A percentile compares a stretch with the other conserved stretches of the same genome.
phyloP scores from a whole-genome alignment of 2,797 vertebrate species.

The Catamblyrhynchus diadema region DNA sequence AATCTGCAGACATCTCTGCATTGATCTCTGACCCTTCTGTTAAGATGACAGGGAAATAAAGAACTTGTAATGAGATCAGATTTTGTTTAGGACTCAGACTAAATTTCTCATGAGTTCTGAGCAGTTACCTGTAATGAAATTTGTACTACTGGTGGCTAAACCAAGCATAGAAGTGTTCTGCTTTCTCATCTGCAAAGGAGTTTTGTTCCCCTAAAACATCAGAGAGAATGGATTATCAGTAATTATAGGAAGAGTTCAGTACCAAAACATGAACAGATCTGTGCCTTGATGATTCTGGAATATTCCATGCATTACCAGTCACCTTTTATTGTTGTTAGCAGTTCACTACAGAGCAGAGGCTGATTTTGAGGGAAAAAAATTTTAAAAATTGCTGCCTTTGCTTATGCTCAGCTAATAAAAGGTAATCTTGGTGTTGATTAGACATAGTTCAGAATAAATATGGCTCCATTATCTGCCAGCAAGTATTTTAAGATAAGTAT shows the following conservation, averaged over 20 bases:
- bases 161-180: background rate
- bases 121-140: background rate
- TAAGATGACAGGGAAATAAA: background rate
- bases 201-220: background rate
- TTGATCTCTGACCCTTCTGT: background rate
- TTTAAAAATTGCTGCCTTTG: background rate
- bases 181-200: background rate
- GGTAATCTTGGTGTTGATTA: background rate
- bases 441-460: background rate
- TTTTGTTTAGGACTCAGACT: background rate
- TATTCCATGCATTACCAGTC: background rate
- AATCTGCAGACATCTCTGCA: background rate
- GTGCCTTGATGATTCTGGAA: background rate
- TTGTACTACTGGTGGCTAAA: background rate
- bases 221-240: background rate
- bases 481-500: background rate
- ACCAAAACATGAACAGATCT: background rate
- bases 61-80: background rate
- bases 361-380: background rate
- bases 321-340: background rate
- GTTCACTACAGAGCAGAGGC: background rate
- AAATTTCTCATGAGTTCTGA: background rate
- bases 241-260: background rate
- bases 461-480: background rate
- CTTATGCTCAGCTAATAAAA: background rate